Evolutionary conservation across 2,888 invertebrate genomes (phyloP).

Genomic region (Cylindroiulus punctatus): DNA sequence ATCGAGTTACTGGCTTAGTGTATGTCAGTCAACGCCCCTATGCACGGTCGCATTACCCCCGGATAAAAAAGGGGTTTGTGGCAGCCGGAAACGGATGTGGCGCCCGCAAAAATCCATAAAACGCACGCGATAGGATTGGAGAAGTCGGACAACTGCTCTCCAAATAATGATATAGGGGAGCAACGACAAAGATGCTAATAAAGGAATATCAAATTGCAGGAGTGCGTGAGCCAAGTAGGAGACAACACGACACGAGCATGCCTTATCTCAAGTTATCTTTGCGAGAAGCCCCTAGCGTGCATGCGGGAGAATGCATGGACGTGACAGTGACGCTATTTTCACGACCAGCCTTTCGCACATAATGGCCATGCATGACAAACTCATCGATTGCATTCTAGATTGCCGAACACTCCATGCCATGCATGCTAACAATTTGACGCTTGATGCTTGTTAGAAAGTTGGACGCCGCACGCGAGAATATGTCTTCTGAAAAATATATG

Average conservation of each 20-base stretch:
- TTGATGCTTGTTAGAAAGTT: neutral
- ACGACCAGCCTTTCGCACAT: neutral
- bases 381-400: neutral
- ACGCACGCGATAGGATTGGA: neutral
- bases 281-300: neutral
- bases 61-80: neutral
- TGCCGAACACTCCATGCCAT: neutral
- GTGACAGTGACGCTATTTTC: neutral
- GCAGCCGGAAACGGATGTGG: neutral
- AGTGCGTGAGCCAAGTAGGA: neutral
- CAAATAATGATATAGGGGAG: neutral
- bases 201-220: neutral
- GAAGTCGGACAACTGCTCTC: neutral
- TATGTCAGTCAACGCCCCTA: neutral
- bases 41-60: neutral
- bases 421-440: neutral
- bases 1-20: neutral
- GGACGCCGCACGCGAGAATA: neutral
- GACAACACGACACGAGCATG: neutral
- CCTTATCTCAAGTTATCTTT: neutral
- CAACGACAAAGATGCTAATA: neutral
- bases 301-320: constrained; percentile 1
- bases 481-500: neutral
- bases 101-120: neutral
- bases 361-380: neutral